Evolutionary conservation across 2,113 vertebrate species (phyloP).

Genomic region (Siniperca knerii): DNA sequence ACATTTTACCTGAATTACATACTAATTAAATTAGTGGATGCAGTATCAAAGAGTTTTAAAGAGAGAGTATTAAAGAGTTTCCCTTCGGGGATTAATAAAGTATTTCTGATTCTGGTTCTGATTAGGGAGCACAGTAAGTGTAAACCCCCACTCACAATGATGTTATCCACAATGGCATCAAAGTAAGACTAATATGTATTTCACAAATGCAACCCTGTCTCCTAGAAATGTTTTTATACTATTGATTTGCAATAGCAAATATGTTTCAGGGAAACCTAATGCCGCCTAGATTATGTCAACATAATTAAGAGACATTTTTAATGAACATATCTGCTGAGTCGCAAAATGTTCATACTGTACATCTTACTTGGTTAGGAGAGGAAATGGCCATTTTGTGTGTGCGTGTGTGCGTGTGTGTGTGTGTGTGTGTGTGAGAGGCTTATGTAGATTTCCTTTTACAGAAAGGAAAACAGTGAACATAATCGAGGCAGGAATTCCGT

Average conservation of each 20-base stretch:
- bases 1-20: conserved; percentile 16
- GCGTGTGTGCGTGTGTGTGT: too few species aligned
- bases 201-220: background rate
- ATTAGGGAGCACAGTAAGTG: background rate
- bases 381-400: background rate
- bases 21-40: background rate
- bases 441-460: too few species aligned
- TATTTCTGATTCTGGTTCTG: too few species aligned
- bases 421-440: too few species aligned
- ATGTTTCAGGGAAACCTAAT: background rate
- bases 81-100: too few species aligned
- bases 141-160: background rate
- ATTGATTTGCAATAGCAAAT: background rate
- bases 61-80: too few species aligned
- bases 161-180: background rate
- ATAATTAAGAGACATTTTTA: background rate
- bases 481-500: background rate
- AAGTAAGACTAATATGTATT: background rate
- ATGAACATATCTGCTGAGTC: background rate
- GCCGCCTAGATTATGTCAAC: background rate
- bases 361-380: background rate
- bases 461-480: background rate
- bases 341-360: background rate
- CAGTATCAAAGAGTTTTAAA: background rate
- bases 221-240: background rate